Evolutionary conservation across 1,140 invertebrate species (phyloP), one percentile per base, ranked within the genome.

Genomic region (Orussus abietinus): DNA sequence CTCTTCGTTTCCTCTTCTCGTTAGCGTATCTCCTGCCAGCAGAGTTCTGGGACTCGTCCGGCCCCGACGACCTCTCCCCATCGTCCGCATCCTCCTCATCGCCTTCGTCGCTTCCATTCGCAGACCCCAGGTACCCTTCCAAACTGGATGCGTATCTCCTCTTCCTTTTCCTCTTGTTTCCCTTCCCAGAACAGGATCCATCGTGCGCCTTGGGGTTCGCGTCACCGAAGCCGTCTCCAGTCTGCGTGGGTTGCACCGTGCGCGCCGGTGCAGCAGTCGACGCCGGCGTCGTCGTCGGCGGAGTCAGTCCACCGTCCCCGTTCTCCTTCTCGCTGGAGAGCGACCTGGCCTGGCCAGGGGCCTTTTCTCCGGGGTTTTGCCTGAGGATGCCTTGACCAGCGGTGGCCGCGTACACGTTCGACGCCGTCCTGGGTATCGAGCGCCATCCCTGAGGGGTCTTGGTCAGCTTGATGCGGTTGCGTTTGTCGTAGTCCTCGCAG

Each of bases 401-500:
- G 48, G 61, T 31, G 4, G 49, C 55, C 29, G 72, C 68, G 51
- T 81, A 75, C 28, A 76, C 63, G 52, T 79, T 78, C 21, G 80
- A 77, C 55, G 78, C 77, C 42, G 85, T 88, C 38, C 84, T 76
- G 42, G 87, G 87, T 70, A 87, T 86, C 13, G 85, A 85, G 26
- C 83, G 78, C 87, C 87, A 90, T 54, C 87, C 87, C 56, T 81
- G 77, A 2, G 84, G 75, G 3, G 86, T 88, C 58, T 87, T 86
- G 34, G 83, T 85, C 52, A 90, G 69, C 47, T 85, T 80, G 45
- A 90, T 86, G 9, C 87, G 80, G 72, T 89, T 90, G 25, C 85
- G 74, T 57, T 85, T 82, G 69, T 89, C 86, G 74, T 89, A 90
- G 61, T 90, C 87, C 67, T 89, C 87, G 71, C 86, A 88, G 60